phyloP scores from a whole-genome alignment of 2,113 vertebrate genomes.

The Nanger granti region DNA sequence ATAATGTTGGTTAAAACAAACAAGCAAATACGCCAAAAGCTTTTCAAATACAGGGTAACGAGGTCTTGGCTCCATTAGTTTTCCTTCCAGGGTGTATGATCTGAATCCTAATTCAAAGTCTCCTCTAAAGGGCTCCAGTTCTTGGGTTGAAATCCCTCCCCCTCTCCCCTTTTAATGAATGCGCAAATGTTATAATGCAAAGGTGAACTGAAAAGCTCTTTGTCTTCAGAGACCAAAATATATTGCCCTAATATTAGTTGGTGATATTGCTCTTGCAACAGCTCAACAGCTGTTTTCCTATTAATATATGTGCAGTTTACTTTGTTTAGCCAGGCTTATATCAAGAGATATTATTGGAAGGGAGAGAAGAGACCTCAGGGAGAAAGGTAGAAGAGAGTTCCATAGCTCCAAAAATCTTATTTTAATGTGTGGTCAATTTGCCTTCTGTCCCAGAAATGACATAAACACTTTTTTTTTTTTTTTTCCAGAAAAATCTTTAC shows the following conservation, averaged over 20 bases:
- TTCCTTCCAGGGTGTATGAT: neutral
- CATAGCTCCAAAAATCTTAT: slow-evolving; percentile 43
- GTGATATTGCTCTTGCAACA: slow-evolving; percentile 56
- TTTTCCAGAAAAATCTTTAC: slow-evolving; percentile 31
- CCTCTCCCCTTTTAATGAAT: slow-evolving; percentile 35
- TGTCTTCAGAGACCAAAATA: slow-evolving; percentile 60
- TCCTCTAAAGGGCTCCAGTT: slow-evolving; percentile 1
- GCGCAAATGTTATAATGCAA: slow-evolving; percentile 64
- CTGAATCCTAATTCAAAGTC: slow-evolving; percentile 43
- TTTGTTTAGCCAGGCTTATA: slow-evolving; percentile 61
- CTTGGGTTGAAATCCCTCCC: slow-evolving; percentile 12
- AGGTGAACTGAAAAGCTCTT: slow-evolving; percentile 62
- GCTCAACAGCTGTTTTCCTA: slow-evolving; percentile 65
- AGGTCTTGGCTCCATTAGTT: neutral
- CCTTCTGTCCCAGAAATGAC: slow-evolving; percentile 25
- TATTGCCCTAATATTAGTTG: slow-evolving; percentile 56
- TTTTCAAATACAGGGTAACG: neutral
- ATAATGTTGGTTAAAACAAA: neutral
- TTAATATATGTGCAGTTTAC: slow-evolving; percentile 55
- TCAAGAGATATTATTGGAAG: slow-evolving; percentile 38
- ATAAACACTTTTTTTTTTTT: slow-evolving; percentile 10
- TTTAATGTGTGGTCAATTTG: slow-evolving; percentile 46
- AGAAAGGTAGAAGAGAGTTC: slow-evolving; percentile 37
- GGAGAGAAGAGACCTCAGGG: slow-evolving; percentile 23
- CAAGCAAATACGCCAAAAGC: neutral